Percentiles rank a stretch among this genome's conserved stretches.
Evolutionary conservation across 2,113 vertebrate genomes (phyloP).

Genomic region (Stegastes partitus): DNA sequence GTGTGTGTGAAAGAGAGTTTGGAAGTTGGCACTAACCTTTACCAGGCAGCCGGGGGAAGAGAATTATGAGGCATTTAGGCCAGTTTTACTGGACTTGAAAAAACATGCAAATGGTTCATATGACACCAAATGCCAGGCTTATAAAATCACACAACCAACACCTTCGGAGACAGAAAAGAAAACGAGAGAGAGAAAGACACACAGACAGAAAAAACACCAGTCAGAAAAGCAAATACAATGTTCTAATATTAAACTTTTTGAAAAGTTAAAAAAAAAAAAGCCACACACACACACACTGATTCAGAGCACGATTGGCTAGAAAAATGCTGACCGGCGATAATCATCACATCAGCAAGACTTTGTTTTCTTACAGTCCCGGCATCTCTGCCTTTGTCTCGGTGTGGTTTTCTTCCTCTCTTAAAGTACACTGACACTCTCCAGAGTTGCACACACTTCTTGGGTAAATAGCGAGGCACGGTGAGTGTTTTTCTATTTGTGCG

Average conservation of each 20-base stretch:
- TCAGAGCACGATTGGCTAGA: constrained; percentile 41
- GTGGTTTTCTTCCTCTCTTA: constrained; percentile 31
- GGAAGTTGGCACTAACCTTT: constrained; percentile 50
- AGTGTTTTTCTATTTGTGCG: constrained; percentile 53
- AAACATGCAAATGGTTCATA: constrained; percentile 71
- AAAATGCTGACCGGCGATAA: constrained; percentile 48
- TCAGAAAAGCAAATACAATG: constrained; percentile 41
- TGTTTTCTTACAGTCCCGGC: constrained; percentile 66
- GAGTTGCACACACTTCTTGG: not conserved
- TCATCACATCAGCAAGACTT: constrained; percentile 71
- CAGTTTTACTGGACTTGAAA: constrained; percentile 70
- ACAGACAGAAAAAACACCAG: constrained; percentile 47
- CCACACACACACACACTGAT: constrained; percentile 24
- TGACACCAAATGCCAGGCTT: constrained; percentile 70
- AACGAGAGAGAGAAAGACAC: not conserved
- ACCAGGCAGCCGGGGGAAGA: constrained; percentile 47
- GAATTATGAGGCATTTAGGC: constrained; percentile 74
- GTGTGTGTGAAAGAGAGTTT: constrained; percentile 15
- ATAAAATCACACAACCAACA: constrained; percentile 69
- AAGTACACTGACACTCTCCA: not conserved
- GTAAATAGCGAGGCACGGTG: constrained; percentile 34
- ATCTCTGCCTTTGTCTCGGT: constrained; percentile 55
- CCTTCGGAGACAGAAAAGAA: constrained; percentile 41
- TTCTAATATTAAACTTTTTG: constrained; percentile 53
- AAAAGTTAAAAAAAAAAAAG: not conserved